Conservation (phyloP, 1,140 invertebrate genomes). For the Polypedilum pembai region DNA sequence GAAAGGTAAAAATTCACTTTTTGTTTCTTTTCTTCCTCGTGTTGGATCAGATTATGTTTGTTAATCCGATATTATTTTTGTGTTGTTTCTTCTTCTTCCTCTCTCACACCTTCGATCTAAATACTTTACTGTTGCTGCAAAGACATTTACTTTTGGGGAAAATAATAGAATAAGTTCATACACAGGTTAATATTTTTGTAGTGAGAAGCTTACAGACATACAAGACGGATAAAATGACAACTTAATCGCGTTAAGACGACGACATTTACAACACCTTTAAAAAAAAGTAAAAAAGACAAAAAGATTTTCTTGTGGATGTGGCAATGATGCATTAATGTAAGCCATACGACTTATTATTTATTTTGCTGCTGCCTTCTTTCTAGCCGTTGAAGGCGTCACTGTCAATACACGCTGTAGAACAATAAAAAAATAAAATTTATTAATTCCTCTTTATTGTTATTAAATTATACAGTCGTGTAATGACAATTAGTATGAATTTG, state of each 20-base stretch:
- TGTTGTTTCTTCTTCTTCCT: not conserved
- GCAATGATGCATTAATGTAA: no score
- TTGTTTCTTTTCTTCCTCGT: not conserved
- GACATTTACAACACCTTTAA: not conserved
- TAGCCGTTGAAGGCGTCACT: no score
- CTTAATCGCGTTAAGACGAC: not conserved
- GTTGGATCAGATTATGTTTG: not conserved
- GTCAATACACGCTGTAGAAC: no score
- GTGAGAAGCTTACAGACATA: not conserved
- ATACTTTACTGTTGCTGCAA: not conserved
- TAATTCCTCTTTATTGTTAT: no score
- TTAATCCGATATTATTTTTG: not conserved
- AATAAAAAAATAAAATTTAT: no score
- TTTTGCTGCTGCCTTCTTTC: no score
- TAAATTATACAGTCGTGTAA: no score
- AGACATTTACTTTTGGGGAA: not conserved
- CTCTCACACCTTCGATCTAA: not conserved
- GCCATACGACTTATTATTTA: no score
- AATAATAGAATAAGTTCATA: not conserved
- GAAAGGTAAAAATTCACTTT: slow-evolving; percentile 11
- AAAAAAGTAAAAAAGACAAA: no score
- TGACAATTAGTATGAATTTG: no score
- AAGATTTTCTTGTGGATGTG: no score
- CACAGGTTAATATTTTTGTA: not conserved
- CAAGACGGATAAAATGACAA: not conserved